Base-by-base conservation (phyloP, 2,797 vertebrate genomes). In the Takifugu rubripes region DNA sequence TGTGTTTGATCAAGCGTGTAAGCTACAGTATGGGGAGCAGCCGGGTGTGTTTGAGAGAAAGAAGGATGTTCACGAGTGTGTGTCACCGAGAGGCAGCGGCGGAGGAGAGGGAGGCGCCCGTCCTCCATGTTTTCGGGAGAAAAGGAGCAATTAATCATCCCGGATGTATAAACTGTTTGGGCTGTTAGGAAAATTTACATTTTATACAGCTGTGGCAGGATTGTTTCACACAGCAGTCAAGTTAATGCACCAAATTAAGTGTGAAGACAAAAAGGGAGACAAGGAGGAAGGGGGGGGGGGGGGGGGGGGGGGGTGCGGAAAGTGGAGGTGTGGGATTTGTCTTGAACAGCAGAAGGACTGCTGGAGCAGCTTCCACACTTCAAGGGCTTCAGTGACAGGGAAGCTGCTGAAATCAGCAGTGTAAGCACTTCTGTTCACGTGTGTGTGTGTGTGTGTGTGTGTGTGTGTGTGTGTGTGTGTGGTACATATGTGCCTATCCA, bases 381-480 rank as follows among this genome's bases (percentile, higher is more conserved):
- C 82, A 88, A 90, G 85, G 86, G 82, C 86, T 87, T 83, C 49
- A 71, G 84, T 87, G 88, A 87, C 84, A 87, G 80, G 74, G 65
- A 81, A 75, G 83, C 82, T 79, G 78, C 78, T 79, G 66, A 29
- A 6, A 86, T 82, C 83, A 72, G 81, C 85, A 79, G 61, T 15
- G 74, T 90, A 87, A 90, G 87, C 88, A 86, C 29, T 85, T 87
- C 77, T 58, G 16, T 57, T 73, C 52, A 40, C 1, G 42, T 12
- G 42, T 43, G 50, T 70, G 63, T 66, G 64, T 70, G 77, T 78
- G 79, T 64, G 69, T 36, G 33, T 36, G 11, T 11, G 33, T 36
- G 33, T 56, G 64, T 56, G 60, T 64, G 52, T 58, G 52, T 59
- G 61, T 56, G 46, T 45, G 61, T 40, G 66, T 52, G 71, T 44